Evolutionary conservation across 2,888 invertebrate genomes (phyloP).

Genomic region (Margaritifera margaritifera): DNA sequence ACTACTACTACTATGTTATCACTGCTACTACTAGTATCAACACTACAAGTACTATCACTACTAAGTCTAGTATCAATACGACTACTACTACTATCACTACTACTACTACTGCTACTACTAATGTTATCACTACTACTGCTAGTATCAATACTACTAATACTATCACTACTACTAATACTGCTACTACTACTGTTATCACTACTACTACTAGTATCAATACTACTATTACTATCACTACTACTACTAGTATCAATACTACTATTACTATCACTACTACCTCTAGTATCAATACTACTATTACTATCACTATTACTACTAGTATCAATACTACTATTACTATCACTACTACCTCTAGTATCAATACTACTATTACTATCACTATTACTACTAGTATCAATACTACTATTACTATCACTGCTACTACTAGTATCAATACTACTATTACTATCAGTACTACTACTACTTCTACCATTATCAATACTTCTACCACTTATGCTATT

Average conservation of each 20-base stretch:
- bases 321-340: too few species aligned
- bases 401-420: slow-evolving; percentile 17
- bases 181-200: not conserved
- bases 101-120: slow-evolving; percentile 15
- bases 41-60: not conserved
- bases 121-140: slow-evolving; percentile 3
- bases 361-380: slow-evolving; percentile 9
- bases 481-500: slow-evolving; percentile 17
- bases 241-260: too few species aligned
- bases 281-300: too few species aligned
- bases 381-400: slow-evolving; percentile 12
- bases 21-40: slow-evolving; percentile 3
- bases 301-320: too few species aligned
- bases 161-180: slow-evolving; percentile 7
- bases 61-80: not conserved
- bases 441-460: slow-evolving; percentile 20
- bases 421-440: slow-evolving; percentile 15
- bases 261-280: too few species aligned
- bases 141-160: slow-evolving; percentile 14
- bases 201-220: too few species aligned
- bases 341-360: not conserved
- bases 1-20: not conserved
- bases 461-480: slow-evolving; percentile 15
- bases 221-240: too few species aligned
- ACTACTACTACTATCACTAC: slow-evolving; percentile 10